A percentile compares a stretch with the other conserved stretches of the same genome.
Conservation (phyloP, 2,797 vertebrate species). For the Bufotes viridis region DNA sequence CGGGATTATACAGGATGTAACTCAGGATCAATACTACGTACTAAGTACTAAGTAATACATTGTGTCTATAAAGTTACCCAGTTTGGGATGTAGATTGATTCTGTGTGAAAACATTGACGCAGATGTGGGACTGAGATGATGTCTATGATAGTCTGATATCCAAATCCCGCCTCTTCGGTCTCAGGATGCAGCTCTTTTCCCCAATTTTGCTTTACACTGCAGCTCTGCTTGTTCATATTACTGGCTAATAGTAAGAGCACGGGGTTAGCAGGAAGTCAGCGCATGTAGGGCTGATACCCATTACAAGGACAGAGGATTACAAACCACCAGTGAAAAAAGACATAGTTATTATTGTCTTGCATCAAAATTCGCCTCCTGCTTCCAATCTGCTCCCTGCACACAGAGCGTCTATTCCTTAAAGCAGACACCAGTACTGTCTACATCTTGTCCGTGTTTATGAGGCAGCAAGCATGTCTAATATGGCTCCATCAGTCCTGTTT, state of each 20-base stretch:
- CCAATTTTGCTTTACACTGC: not conserved
- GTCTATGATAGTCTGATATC: not conserved
- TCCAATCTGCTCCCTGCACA: not conserved
- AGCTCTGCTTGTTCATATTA: too few relatives aligned
- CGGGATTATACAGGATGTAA: too few relatives aligned
- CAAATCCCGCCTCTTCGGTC: not conserved
- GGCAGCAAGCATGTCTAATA: conserved; percentile 44
- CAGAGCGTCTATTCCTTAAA: conserved; percentile 1
- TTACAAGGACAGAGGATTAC: not conserved
- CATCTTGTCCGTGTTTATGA: conserved; percentile 49
- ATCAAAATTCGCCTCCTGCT: not conserved
- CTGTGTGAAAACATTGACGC: not conserved
- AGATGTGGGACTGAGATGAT: not conserved
- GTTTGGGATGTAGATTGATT: too few relatives aligned
- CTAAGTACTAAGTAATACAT: not conserved
- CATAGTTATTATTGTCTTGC: not conserved
- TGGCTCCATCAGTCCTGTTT: conserved; percentile 30
- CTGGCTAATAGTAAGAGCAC: not conserved
- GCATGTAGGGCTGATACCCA: not conserved
- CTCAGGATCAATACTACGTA: too few relatives aligned
- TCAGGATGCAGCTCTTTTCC: not conserved
- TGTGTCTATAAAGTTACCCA: not conserved
- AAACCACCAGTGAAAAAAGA: not conserved
- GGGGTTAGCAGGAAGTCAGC: not conserved
- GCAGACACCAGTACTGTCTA: not conserved